These are phyloP conservation scores for Theristicus caerulescens DNA, from an alignment of 2,113 vertebrate genomes.

Conservation along the genomic window DNA sequence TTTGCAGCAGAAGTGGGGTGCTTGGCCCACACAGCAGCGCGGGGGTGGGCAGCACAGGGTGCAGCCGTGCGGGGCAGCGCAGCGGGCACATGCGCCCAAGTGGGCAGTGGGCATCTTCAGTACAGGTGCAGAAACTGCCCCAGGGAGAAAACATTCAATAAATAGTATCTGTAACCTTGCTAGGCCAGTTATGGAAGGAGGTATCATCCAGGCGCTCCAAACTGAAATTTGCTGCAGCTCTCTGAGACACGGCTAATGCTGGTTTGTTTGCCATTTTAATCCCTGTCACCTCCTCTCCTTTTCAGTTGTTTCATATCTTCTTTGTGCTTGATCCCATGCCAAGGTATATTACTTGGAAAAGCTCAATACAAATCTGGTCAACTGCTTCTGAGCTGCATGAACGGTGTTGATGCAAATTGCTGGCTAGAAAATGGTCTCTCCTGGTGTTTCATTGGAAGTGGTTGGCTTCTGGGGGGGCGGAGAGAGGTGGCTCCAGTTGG, in stretches of 20 bases:
- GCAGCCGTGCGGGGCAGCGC: background rate
- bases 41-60: accelerated
- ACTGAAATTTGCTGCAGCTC: background rate
- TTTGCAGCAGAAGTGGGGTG: background rate
- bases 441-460: background rate
- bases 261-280: background rate
- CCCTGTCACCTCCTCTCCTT: background rate
- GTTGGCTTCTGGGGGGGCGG: background rate
- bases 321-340: background rate
- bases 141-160: background rate
- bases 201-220: background rate
- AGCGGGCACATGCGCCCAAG: accelerated
- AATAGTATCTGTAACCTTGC: background rate
- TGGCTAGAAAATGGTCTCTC: background rate
- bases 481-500: background rate
- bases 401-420: background rate
- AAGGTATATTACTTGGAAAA: background rate
- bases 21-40: background rate
- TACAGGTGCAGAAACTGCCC: accelerated
- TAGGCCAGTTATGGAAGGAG: background rate
- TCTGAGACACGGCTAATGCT: background rate
- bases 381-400: background rate
- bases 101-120: accelerated
- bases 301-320: background rate
- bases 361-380: background rate